Evolutionary conservation across 2,888 invertebrate species (phyloP).

Genomic region (Lycocerus yunnanus): DNA sequence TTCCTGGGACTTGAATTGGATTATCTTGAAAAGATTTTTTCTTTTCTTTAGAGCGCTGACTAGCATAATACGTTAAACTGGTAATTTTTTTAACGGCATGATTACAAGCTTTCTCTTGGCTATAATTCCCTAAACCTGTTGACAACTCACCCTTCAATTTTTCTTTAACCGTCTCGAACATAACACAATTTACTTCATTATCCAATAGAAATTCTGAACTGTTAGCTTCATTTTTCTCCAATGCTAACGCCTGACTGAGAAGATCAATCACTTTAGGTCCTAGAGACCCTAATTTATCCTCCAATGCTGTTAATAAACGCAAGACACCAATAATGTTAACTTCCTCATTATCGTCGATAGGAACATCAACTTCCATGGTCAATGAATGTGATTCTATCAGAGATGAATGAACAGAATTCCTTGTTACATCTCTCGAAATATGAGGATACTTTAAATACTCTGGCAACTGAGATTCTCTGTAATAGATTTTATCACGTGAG

Average conservation of each 20-base stretch:
- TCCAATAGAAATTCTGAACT: conserved; percentile 75
- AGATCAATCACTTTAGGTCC: conserved; percentile 80
- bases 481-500: conserved; percentile 20
- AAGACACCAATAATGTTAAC: conserved; percentile 69
- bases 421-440: conserved; percentile 48
- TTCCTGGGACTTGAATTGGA: conserved; percentile 68
- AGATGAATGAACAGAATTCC: conserved; percentile 41
- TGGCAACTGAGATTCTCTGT: conserved; percentile 30
- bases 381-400: conserved; percentile 5
- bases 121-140: conserved; percentile 61
- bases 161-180: conserved; percentile 85
- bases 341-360: conserved; percentile 58
- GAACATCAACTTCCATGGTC: conserved; percentile 38
- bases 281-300: conserved; percentile 82
- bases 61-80: conserved; percentile 70
- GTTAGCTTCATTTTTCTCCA: conserved; percentile 76
- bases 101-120: conserved; percentile 73
- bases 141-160: conserved; percentile 79
- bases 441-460: conserved; percentile 47
- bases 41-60: conserved; percentile 56
- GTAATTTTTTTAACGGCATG: conserved; percentile 78
- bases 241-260: conserved; percentile 74
- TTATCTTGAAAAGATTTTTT: conserved; percentile 51
- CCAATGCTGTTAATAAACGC: conserved; percentile 77
- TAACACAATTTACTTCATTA: conserved; percentile 73